A percentile compares a stretch with the other conserved stretches of the same genome.
Evolutionary conservation across 2,113 vertebrate species (phyloP).

Genomic region (Elgaria multicarinata): DNA sequence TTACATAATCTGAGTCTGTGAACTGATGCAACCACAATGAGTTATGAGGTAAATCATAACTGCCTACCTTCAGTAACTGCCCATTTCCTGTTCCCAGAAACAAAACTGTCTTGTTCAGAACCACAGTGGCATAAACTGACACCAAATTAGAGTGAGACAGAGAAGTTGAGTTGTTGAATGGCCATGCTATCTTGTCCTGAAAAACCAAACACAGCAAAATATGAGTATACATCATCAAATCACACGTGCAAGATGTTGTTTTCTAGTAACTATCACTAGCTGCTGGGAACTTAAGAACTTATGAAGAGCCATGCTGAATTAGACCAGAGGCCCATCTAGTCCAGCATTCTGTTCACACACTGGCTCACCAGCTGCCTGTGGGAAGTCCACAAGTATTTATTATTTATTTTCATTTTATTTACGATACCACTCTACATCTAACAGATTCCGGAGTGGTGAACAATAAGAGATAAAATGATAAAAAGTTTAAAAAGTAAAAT

Average conservation of each 20-base stretch:
- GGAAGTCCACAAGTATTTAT: too few relatives aligned
- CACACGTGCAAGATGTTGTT: constrained; percentile 29
- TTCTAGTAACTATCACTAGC: constrained; percentile 31
- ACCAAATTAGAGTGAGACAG: constrained; percentile 81
- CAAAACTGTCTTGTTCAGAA: constrained; percentile 81
- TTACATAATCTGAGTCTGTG: neutral
- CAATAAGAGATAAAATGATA: too few relatives aligned
- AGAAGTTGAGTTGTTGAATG: constrained; percentile 73
- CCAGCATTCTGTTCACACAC: too few relatives aligned
- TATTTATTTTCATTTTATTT: too few relatives aligned
- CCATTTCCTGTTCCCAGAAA: constrained; percentile 89
- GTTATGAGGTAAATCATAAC: neutral
- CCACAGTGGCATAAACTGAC: constrained; percentile 84
- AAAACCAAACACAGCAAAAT: constrained; percentile 62
- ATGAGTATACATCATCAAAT: constrained; percentile 48
- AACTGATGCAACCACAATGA: constrained; percentile 16
- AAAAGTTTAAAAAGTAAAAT: too few relatives aligned
- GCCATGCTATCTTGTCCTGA: constrained; percentile 62
- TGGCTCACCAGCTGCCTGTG: too few relatives aligned
- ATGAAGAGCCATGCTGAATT: too few relatives aligned
- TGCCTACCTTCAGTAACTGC: constrained; percentile 89
- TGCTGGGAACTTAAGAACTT: neutral
- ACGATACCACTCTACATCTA: too few relatives aligned
- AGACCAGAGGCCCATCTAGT: too few relatives aligned
- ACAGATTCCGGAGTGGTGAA: too few relatives aligned